These are phyloP conservation scores for Paratilapia polleni DNA, from an alignment of 2,113 vertebrate species.

Conservation along the genomic window DNA sequence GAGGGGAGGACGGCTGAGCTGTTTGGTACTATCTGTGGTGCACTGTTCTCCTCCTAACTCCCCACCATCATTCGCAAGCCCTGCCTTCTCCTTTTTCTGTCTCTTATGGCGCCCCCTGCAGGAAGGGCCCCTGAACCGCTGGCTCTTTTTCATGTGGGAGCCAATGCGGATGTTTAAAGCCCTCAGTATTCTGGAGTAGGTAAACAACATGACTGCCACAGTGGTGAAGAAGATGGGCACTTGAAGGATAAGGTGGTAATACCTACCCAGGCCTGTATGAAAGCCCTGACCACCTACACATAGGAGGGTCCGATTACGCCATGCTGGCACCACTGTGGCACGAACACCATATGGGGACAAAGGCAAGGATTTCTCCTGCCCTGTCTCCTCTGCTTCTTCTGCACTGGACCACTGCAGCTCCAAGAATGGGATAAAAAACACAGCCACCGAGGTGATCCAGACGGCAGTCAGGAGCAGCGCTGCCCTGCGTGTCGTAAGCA, in stretches of 20 bases:
- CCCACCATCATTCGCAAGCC: slow-evolving; percentile 33
- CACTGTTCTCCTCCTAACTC: slow-evolving; percentile 58
- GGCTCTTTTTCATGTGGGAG: slow-evolving; percentile 79
- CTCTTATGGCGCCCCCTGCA: slow-evolving; percentile 52
- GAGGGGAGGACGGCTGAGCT: slow-evolving; percentile 76
- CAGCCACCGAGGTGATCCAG: slow-evolving; percentile 81
- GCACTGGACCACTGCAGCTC: slow-evolving; percentile 78
- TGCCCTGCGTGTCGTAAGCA: slow-evolving; percentile 79
- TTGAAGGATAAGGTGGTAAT: slow-evolving; percentile 83
- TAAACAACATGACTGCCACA: slow-evolving; percentile 81
- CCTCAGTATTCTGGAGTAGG: slow-evolving; percentile 83
- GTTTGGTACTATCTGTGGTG: slow-evolving; percentile 62
- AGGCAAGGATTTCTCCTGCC: slow-evolving; percentile 9
- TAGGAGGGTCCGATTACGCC: slow-evolving; percentile 80
- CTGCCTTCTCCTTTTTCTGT: slow-evolving; percentile 57
- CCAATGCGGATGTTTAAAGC: slow-evolving; percentile 86
- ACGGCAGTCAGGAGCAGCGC: slow-evolving; percentile 77
- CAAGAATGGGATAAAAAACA: slow-evolving; percentile 84
- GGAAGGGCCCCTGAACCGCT: slow-evolving; percentile 63
- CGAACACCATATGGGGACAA: slow-evolving; percentile 16
- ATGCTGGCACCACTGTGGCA: slow-evolving; percentile 36
- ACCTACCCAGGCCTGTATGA: slow-evolving; percentile 70
- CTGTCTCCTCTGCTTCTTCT: slow-evolving; percentile 39
- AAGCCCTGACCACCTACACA: slow-evolving; percentile 76
- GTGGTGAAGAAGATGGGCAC: slow-evolving; percentile 85